A percentile compares a stretch with the other conserved stretches of the same genome.
phyloP scores from a whole-genome alignment of 2,113 vertebrate genomes.

The Morone saxatilis region DNA sequence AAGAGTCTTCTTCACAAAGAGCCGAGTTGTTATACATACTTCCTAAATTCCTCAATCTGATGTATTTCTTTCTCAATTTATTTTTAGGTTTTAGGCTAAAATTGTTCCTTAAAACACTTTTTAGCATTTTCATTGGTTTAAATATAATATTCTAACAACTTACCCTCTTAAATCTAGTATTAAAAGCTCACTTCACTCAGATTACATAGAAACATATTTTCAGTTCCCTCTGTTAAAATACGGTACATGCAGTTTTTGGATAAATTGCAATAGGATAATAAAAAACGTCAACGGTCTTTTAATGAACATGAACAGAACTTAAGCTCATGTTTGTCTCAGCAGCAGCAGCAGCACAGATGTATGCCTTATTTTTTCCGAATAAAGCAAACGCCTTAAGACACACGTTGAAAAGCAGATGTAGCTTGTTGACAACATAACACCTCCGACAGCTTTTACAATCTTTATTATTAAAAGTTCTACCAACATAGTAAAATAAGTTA shows the following conservation, averaged over 20 bases:
- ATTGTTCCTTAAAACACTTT: background rate
- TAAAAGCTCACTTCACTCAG: background rate
- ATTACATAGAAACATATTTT: background rate
- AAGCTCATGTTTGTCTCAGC: background rate
- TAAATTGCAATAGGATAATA: background rate
- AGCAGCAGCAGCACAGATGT: conserved; percentile 43
- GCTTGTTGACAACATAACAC: conserved; percentile 35
- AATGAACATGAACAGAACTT: background rate
- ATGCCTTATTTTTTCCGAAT: conserved; percentile 40
- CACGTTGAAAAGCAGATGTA: background rate
- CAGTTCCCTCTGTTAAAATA: background rate
- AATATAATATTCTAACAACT: background rate
- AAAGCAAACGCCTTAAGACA: background rate
- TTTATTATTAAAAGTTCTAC: conserved; percentile 85
- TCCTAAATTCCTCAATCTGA: background rate
- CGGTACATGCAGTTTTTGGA: background rate
- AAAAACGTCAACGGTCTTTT: background rate
- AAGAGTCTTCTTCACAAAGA: background rate
- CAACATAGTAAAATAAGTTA: conserved; percentile 87
- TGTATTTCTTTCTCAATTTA: background rate
- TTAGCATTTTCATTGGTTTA: background rate
- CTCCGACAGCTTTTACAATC: conserved; percentile 65
- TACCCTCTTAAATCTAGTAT: too few species aligned
- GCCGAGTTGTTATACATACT: background rate
- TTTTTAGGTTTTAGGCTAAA: background rate